These are phyloP conservation scores for Gavialis gangeticus DNA, from an alignment of 2,113 vertebrate genomes.

Conservation along the genomic window DNA sequence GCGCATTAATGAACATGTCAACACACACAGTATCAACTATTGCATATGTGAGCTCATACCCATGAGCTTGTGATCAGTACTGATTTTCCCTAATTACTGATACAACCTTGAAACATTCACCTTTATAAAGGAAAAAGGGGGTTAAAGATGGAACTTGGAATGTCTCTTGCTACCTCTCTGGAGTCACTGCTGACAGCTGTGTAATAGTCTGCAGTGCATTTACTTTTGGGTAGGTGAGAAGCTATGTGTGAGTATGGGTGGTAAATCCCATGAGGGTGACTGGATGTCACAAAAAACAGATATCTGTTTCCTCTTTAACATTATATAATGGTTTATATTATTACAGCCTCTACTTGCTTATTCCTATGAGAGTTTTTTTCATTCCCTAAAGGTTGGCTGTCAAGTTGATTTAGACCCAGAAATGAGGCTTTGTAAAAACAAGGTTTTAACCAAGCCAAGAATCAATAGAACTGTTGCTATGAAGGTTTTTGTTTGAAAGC, in stretches of 20 bases:
- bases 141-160: neutral
- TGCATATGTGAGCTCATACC: slow-evolving; percentile 32
- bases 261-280: slow-evolving; percentile 30
- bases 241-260: neutral
- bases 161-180: slow-evolving; percentile 23
- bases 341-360: slow-evolving; percentile 9
- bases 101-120: slow-evolving; percentile 33
- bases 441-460: slow-evolving; percentile 27
- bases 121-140: neutral
- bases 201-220: neutral
- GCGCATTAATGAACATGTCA: neutral
- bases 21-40: slow-evolving; percentile 33
- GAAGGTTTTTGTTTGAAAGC: slow-evolving; percentile 55
- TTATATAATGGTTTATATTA: slow-evolving; percentile 25
- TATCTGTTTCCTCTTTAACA: slow-evolving; percentile 43
- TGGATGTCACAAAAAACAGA: slow-evolving; percentile 39
- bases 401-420: slow-evolving; percentile 57
- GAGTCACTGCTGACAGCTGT: neutral
- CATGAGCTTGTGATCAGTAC: slow-evolving; percentile 30
- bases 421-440: slow-evolving; percentile 49
- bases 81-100: neutral
- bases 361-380: slow-evolving; percentile 62
- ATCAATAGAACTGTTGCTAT: slow-evolving; percentile 55
- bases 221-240: neutral
- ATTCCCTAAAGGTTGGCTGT: slow-evolving; percentile 48